Base-by-base conservation (phyloP, 2,113 vertebrate species). In the Salminus brasiliensis region DNA sequence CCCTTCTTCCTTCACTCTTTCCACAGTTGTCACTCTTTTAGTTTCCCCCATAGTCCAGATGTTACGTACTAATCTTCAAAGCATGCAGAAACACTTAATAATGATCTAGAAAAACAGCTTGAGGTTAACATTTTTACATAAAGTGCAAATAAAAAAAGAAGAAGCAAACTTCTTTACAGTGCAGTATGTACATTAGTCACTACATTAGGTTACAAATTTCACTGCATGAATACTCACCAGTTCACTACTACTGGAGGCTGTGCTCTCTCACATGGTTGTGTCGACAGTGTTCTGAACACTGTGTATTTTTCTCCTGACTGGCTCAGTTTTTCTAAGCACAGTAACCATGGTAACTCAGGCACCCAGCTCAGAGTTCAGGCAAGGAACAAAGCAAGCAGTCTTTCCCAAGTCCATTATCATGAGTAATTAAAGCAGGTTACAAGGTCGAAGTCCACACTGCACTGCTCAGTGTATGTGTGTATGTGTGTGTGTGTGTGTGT, bases 361-460 rank as follows among this genome's bases (percentile, higher is more conserved):
- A 9, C 85, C 84, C 86, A 43, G 70, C 10, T 60, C 30, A 27
- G 73, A 36, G 65, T 8, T 62, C 34, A 27, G 68, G 57, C 71
- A 41, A 59, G 75, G 69, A 87, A 89, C 87, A 90, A 90, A 91
- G 91, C 85, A 59, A 83, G 84, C 84, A 68, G 80, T 89, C 82
- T 88, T 87, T 43, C 59, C 27, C 65, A 80, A 74, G 59, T 69
- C 70, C 53, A 59, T 75, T 30, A 76, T 85, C 71, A 72, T 53
- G 3, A 79, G 29, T 72, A 82, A 86, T 87, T 74, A 86, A 32
- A 25, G 32, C 79, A 52, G 82, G 88, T 90, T 84, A 81, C 65
- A 81, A 15, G 27, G 76, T 76, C 3, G 39, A 76, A 39, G 27
- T 72, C 63, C 52, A 57, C 15, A 25, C 70, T 25, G 32, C 21